Evolutionary conservation across 2,113 vertebrate genomes (phyloP).

Genomic region (Oreochromis aureus): DNA sequence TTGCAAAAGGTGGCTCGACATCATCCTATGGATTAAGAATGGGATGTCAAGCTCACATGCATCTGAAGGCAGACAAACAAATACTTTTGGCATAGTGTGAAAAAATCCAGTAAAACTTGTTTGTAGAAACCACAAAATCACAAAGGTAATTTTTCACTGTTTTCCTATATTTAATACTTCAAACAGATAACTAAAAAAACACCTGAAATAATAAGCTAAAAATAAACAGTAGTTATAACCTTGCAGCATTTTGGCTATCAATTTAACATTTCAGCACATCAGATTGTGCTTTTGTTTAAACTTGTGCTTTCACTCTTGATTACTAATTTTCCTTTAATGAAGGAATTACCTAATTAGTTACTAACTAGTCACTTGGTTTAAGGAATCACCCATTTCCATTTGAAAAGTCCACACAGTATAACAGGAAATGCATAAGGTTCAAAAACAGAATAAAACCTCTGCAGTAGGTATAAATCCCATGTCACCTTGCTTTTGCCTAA

Average conservation of each 20-base stretch:
- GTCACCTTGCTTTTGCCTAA: neutral
- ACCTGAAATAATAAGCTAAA: neutral
- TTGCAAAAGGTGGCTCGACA: neutral
- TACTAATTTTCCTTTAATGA: neutral
- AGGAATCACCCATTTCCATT: neutral
- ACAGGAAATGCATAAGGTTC: neutral
- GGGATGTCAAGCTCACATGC: neutral
- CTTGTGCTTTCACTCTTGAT: neutral
- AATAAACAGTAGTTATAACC: neutral
- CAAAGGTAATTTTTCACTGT: fast-evolving
- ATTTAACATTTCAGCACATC: neutral
- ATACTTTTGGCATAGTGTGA: neutral
- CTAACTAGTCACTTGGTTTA: neutral
- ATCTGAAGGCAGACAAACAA: neutral
- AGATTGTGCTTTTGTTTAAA: neutral
- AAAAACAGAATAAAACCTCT: neutral
- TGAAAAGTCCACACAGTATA: neutral
- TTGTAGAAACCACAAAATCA: neutral
- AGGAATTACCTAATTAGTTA: neutral
- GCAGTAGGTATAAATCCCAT: neutral
- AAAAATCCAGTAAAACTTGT: neutral
- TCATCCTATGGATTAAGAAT: neutral
- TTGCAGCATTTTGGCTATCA: neutral
- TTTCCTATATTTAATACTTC: neutral
- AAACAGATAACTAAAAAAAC: neutral